Percentiles rank a stretch among this genome's conserved stretches.
phyloP scores from a whole-genome alignment of 2,797 vertebrate genomes.

The Poecilia velifera region DNA sequence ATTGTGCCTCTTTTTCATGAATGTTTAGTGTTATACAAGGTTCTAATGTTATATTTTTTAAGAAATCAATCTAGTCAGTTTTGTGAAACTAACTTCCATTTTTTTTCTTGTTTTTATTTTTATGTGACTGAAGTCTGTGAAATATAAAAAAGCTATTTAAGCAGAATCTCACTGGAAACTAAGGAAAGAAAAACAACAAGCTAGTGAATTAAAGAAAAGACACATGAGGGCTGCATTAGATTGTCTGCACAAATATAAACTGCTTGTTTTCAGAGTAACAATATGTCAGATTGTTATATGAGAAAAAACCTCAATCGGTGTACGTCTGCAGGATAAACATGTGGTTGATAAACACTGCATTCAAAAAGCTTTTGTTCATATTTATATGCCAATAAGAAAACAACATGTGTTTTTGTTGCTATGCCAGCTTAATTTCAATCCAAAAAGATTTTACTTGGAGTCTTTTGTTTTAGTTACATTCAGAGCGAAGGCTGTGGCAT shows the following conservation, averaged over 20 bases:
- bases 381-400: background rate
- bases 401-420: background rate
- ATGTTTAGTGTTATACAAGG: background rate
- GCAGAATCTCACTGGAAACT: background rate
- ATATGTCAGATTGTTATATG: background rate
- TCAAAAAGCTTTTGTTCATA: background rate
- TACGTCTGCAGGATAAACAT: background rate
- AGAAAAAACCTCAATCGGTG: background rate
- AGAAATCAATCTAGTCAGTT: background rate
- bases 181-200: background rate
- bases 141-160: background rate
- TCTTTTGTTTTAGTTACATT: background rate
- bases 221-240: background rate
- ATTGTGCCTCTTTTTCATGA: background rate
- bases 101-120: background rate
- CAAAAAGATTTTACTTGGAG: background rate
- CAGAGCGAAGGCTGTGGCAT: background rate
- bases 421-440: background rate
- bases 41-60: background rate
- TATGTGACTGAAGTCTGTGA: background rate
- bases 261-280: background rate
- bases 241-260: background rate
- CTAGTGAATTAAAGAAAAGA: background rate
- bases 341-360: too few species aligned
- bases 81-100: background rate